Conservation (phyloP, 2,113 vertebrate genomes). For the rat (Rattus norvegicus) region DNA sequence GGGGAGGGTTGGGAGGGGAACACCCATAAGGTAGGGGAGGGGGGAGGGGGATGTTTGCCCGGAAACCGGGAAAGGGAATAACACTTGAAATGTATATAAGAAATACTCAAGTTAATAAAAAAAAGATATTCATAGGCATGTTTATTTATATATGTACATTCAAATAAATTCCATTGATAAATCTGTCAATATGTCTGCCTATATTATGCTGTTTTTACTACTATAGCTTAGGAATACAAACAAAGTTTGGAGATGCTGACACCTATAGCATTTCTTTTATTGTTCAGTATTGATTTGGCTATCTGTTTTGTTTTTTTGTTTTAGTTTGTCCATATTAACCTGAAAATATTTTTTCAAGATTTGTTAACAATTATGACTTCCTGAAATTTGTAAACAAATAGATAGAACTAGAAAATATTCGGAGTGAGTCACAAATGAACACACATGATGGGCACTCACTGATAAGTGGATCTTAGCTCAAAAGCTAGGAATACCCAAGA, state of each 20-base stretch:
- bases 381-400: too few species aligned
- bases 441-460: too few species aligned
- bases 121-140: not conserved
- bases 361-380: not conserved
- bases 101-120: too few species aligned
- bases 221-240: not conserved
- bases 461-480: too few species aligned
- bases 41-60: too few species aligned
- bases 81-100: too few species aligned
- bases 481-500: too few species aligned
- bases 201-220: not conserved
- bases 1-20: too few species aligned
- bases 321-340: not conserved
- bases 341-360: not conserved
- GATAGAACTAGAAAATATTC: too few species aligned
- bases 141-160: not conserved
- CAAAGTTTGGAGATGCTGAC: not conserved
- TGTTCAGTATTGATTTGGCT: not conserved
- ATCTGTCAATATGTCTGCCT: not conserved
- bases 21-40: too few species aligned
- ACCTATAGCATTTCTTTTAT: not conserved
- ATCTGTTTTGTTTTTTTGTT: not conserved
- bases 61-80: too few species aligned
- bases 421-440: too few species aligned
- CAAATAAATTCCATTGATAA: not conserved